Evolutionary conservation across 1,140 invertebrate species (phyloP), one percentile per base, ranked within the genome.

Genomic region (Sarcophaga bullata): DNA sequence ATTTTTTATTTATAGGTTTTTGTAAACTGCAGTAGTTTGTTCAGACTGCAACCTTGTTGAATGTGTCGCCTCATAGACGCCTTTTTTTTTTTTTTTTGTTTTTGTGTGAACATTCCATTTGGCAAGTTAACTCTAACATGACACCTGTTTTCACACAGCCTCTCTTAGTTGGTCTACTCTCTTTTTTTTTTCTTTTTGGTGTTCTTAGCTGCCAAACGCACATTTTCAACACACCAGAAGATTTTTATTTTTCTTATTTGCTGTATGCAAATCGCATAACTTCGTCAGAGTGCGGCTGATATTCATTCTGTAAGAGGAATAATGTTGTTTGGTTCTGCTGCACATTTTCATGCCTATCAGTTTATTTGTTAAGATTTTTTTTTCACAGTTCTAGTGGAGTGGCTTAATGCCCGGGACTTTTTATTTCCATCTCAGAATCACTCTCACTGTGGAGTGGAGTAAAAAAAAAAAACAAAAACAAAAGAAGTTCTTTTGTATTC

Each of bases 81-180:
- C n/a, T n/a, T n/a, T 72, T 72, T 19, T n/a, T 6, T 15, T 73
- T 73, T 73, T 48, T 73, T 9, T 50, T 25, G 3, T 10, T 78
- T 78, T 49, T 78, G 50, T 78, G 75, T 17, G n/a, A 68, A 68
- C 75, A 78, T 78, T 78, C 75, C 75, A n/a, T 78, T 78, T 78
- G 75, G 75, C 75, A 78, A 78, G n/a, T 78, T 78, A 78, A 78
- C 48, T 78, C n/a, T 78, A 78, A 78, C 75, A 78, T 78, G 75
- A 78, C 75, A 78, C 75, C 75, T 78, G 75, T 78, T 78, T 78
- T 78, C 75, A 78, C 75, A 78, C 75, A n/a, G n/a, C n/a, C n/a
- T n/a, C n/a, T n/a, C n/a, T n/a, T n/a, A n/a, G n/a, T n/a, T n/a
- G n/a, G n/a, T n/a, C n/a, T n/a, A n/a, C n/a, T n/a, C 75, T 78